These are phyloP conservation scores for Rhinatrema bivittatum DNA, from an alignment of 2,797 vertebrate species.

Conservation along the genomic window DNA sequence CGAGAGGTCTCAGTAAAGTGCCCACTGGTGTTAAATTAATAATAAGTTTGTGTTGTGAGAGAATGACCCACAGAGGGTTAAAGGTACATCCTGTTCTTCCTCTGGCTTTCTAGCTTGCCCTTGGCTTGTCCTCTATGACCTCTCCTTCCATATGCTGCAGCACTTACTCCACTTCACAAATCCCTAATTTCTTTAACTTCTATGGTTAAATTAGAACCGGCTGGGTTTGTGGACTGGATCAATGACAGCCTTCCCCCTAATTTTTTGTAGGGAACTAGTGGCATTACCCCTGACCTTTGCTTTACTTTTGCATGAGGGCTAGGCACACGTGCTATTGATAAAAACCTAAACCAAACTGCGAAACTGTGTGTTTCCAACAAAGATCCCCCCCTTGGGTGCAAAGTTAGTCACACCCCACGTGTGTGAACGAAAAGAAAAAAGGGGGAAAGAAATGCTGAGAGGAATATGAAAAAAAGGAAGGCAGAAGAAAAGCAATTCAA, in stretches of 20 bases:
- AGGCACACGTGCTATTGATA: constrained; percentile 94
- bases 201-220: constrained; percentile 64
- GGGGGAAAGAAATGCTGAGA: background rate
- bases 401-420: constrained; percentile 77
- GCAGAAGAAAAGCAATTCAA: constrained; percentile 17
- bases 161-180: constrained; percentile 28
- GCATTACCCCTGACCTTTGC: constrained; percentile 65
- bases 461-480: background rate
- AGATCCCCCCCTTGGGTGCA: constrained; percentile 55
- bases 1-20: background rate
- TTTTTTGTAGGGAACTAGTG: constrained; percentile 22
- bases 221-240: constrained; percentile 51
- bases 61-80: constrained; percentile 25
- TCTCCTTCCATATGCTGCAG: constrained; percentile 36
- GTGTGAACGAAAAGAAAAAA: constrained; percentile 6
- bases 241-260: constrained; percentile 39
- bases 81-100: constrained; percentile 42
- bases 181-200: constrained; percentile 43
- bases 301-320: constrained; percentile 44
- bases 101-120: constrained; percentile 20
- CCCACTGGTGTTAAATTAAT: constrained; percentile 47
- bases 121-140: constrained; percentile 44
- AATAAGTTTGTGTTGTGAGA: constrained; percentile 28
- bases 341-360: constrained; percentile 59
- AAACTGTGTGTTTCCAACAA: constrained; percentile 49